These are phyloP conservation scores for Delphinapterus leucas DNA, from an alignment of 2,113 vertebrate genomes.

Conservation along the genomic window DNA sequence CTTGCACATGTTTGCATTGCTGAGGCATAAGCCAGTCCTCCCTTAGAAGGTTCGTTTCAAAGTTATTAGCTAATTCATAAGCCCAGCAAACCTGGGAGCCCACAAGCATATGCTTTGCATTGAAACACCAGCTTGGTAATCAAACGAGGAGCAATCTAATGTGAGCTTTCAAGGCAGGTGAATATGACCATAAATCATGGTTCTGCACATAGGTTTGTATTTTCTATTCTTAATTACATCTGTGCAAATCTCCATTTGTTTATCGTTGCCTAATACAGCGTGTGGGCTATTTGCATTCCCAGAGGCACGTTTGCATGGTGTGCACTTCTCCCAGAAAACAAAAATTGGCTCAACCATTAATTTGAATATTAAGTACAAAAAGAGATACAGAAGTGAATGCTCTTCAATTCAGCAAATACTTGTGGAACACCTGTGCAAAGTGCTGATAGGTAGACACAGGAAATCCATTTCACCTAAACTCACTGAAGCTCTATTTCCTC, in stretches of 20 bases:
- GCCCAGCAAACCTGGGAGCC: conserved; percentile 33
- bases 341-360: conserved; percentile 47
- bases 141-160: conserved; percentile 66
- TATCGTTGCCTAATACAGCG: conserved; percentile 74
- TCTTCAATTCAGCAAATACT: neutral
- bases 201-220: conserved; percentile 78
- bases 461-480: neutral
- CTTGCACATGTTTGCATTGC: neutral
- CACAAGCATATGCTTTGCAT: conserved; percentile 69
- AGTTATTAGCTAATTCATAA: conserved; percentile 65
- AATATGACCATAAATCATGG: conserved; percentile 81
- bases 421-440: neutral
- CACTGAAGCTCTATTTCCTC: neutral
- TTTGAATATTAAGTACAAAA: conserved; percentile 66
- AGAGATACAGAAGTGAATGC: neutral
- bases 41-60: conserved; percentile 57
- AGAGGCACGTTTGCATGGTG: conserved; percentile 75
- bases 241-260: conserved; percentile 83
- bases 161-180: conserved; percentile 72
- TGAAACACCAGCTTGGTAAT: conserved; percentile 71
- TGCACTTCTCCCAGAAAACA: conserved; percentile 43
- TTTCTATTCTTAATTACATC: conserved; percentile 83
- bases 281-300: conserved; percentile 79
- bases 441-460: neutral
- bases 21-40: conserved; percentile 52